These are phyloP conservation scores for Trypoxylon attenuatum DNA, from an alignment of 2,888 invertebrate genomes.

Conservation along the genomic window DNA sequence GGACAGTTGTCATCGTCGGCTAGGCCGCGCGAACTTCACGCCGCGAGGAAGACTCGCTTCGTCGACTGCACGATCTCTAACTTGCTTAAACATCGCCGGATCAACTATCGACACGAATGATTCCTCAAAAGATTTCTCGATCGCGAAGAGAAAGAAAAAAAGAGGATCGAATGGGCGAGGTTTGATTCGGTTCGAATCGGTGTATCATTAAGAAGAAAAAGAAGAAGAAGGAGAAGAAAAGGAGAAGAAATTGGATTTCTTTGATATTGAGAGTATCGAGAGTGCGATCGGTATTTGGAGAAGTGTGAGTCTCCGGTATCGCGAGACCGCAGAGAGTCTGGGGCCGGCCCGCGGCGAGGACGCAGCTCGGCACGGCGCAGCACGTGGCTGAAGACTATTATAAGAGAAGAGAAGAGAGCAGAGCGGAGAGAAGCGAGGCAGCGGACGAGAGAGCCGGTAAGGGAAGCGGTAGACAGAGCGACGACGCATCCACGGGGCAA, in stretches of 20 bases:
- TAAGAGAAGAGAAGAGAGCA: conserved; percentile 40
- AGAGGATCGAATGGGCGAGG: conserved; percentile 7
- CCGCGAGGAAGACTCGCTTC: no score
- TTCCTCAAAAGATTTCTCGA: background rate
- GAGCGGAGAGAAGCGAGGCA: conserved; percentile 15
- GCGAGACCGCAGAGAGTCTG: conserved; percentile 19
- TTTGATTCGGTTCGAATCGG: no score
- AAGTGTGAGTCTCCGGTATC: background rate
- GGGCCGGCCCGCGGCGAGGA: background rate
- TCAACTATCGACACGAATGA: background rate
- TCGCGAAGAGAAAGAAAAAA: background rate
- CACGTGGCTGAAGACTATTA: conserved; percentile 43
- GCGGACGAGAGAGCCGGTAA: conserved; percentile 20
- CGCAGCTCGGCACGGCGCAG: conserved; percentile 5
- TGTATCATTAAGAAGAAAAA: no score
- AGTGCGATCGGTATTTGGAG: conserved; percentile 5
- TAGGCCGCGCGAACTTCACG: conserved; percentile 51
- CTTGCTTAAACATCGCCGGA: background rate
- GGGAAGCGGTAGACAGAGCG: conserved; percentile 49
- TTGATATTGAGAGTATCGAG: background rate
- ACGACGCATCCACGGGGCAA: conserved; percentile 52
- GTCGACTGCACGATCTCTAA: background rate
- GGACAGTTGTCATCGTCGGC: conserved; percentile 65
- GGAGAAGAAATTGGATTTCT: background rate
- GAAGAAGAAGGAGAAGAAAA: no score